Base-by-base conservation (phyloP, 2,888 invertebrate species). In the Eutolmus rufibarbis region DNA sequence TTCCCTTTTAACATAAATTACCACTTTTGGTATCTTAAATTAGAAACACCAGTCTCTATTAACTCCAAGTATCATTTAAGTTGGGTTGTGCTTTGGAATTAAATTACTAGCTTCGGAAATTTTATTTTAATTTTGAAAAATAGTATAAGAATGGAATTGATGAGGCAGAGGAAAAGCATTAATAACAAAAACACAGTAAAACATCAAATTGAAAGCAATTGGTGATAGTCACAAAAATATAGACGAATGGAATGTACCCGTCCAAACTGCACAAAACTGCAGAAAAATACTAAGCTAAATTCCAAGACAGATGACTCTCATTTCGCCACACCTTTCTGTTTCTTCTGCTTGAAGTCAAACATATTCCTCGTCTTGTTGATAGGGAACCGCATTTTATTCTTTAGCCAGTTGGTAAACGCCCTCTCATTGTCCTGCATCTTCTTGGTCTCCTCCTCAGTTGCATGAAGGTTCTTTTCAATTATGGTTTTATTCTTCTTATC, bases 401-500 rank as follows among this genome's bases (percentile, higher is more conserved):
- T 93, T 79, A 94, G 90, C 94, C 94, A 94, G 46, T 93, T 93
- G 77, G 93, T 93, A 87, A 94, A 94, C 74, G 94, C 94, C 66
- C 92, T 91, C 90, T 94, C 94, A 90, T 94, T 94, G 88, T 94
- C 93, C 86, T 93, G 91, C 90, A 93, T 91, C 90, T 93, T 92
- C 66, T 91, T 91, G 12, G 92, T 91, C 89, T 93, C 93, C 79
- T 92, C 90, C 89, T 93, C 93, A 79, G 91, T 92, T 40, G 92
- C 90, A 88, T 91, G 92, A 4, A 93, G 89, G 28, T 91, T 90
- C 81, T 91, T 91, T 34, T 92, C 91, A 66, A 90, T 88, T 82
- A 90, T 89, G 8, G 89, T 90, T 40, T 90, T 91, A 37, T 91
- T 90, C 76, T 91, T 90, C 16, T 90, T 90, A 76, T 93, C 92